phyloP scores from a whole-genome alignment of 2,888 invertebrate species.

The Tenthredo scrophulariae region DNA sequence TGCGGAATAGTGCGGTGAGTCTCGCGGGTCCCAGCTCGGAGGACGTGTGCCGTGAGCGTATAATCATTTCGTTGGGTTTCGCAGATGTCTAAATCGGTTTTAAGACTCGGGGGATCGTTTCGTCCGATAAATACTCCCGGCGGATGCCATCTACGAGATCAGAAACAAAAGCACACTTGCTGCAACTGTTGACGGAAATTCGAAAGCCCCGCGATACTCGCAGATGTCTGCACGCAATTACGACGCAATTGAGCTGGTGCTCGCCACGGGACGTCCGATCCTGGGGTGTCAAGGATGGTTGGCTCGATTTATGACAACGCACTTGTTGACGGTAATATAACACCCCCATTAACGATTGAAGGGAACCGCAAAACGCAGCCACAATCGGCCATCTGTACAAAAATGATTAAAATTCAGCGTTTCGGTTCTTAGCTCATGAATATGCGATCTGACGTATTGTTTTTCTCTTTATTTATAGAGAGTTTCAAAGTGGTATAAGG shows the following conservation, averaged over 20 bases:
- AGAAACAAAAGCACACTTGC: conserved; percentile 48
- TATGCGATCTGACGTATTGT: neutral
- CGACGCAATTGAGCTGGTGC: conserved; percentile 30
- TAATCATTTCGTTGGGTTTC: neutral
- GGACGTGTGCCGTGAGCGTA: neutral
- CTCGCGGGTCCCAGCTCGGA: neutral
- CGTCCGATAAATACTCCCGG: conserved; percentile 28
- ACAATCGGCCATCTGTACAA: conserved; percentile 5
- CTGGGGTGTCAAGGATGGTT: conserved; percentile 19
- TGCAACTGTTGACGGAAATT: conserved; percentile 17
- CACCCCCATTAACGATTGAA: neutral
- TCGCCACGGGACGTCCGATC: conserved; percentile 31
- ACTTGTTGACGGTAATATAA: conserved; percentile 39
- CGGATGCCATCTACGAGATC: neutral
- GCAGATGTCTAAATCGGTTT: conserved; percentile 43
- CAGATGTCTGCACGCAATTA: conserved; percentile 49
- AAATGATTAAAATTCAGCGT: neutral
- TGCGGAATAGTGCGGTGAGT: neutral
- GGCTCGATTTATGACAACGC: conserved; percentile 8
- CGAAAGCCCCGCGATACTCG: neutral
- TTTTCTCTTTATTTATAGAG: neutral
- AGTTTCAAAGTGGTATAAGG: neutral
- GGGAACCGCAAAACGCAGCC: neutral
- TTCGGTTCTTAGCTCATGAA: neutral
- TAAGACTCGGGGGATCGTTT: conserved; percentile 33